phyloP scores from a whole-genome alignment of 2,888 invertebrate species.

The Latrodectus elegans region DNA sequence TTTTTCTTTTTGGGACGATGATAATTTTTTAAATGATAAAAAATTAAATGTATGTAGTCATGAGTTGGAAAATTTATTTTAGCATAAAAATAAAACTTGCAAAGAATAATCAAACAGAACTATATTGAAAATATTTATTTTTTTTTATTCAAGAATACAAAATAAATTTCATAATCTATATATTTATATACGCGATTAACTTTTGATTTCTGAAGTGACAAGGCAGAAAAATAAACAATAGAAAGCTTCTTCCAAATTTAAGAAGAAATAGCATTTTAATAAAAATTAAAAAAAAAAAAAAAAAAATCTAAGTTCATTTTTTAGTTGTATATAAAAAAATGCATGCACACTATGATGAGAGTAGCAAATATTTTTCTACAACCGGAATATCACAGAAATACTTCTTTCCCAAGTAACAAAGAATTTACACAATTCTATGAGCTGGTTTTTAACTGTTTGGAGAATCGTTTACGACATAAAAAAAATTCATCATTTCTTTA shows the following conservation, averaged over 20 bases:
- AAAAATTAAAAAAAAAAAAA: no score
- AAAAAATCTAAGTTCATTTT: background rate
- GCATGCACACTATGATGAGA: background rate
- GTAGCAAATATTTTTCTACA: conserved; percentile 4
- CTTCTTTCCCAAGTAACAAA: conserved; percentile 17
- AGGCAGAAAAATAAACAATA: background rate
- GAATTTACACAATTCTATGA: background rate
- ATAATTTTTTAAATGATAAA: no score
- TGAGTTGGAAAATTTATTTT: no score
- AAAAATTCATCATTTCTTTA: no score
- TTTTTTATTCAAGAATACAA: conserved; percentile 58
- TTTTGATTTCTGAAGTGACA: background rate
- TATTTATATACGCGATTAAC: conserved; percentile 13
- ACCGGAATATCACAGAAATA: conserved; percentile 61
- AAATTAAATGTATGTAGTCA: no score
- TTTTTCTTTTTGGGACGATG: no score
- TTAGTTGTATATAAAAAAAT: background rate
- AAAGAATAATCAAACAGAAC: no score
- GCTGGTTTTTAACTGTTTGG: background rate
- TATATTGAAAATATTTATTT: conserved; percentile 55
- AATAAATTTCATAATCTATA: conserved; percentile 44
- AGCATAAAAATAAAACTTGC: no score
- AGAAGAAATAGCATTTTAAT: background rate
- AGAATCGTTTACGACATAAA: no score
- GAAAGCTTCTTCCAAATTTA: background rate